Conservation (phyloP, 2,113 vertebrate species). For the Leuciscus idus region DNA sequence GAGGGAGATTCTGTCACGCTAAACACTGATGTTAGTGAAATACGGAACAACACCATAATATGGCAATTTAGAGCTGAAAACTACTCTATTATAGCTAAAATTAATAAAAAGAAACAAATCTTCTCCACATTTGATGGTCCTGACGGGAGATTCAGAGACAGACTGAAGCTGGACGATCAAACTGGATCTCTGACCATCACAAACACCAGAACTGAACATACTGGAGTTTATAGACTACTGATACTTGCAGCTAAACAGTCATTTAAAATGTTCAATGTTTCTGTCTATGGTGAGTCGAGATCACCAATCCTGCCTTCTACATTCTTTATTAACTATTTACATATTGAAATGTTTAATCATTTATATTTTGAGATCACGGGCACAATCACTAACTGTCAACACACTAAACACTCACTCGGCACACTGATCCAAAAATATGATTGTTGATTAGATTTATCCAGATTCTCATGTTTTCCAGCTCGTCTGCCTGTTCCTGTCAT, state of each 20-base stretch:
- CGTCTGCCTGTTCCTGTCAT: background rate
- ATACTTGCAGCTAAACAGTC: accelerated
- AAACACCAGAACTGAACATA: no score
- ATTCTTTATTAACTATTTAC: background rate
- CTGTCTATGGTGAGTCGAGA: constrained; percentile 1
- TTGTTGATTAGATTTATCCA: background rate
- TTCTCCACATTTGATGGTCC: accelerated
- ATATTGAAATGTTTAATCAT: background rate
- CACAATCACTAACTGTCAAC: background rate
- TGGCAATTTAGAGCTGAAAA: background rate
- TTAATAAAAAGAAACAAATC: background rate
- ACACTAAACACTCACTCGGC: background rate
- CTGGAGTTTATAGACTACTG: background rate
- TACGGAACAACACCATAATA: accelerated
- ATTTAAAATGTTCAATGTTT: background rate
- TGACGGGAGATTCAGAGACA: background rate
- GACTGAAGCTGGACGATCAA: background rate
- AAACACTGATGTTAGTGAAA: no score
- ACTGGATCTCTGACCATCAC: background rate
- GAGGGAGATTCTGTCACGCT: background rate
- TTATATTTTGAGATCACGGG: background rate
- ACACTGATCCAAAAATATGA: background rate
- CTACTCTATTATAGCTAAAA: background rate
- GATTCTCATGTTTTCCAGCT: background rate
- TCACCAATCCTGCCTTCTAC: no score